phyloP scores from a whole-genome alignment of 2,113 vertebrate genomes.

The Rostratula benghalensis region DNA sequence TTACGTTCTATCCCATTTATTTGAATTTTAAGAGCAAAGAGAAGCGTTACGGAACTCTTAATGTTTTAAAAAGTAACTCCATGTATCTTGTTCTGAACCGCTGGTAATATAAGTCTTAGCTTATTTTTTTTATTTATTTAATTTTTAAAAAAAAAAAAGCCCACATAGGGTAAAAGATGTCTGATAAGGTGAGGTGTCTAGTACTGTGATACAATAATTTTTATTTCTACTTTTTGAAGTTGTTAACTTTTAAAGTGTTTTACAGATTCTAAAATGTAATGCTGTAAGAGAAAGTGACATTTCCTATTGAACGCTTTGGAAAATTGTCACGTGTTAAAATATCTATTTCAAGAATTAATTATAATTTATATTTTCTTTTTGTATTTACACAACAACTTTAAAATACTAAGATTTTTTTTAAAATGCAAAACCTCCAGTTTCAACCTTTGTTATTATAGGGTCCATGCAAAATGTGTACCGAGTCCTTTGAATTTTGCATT shows the following conservation, averaged over 20 bases:
- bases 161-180: background rate
- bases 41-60: background rate
- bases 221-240: slow-evolving; percentile 19
- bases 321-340: slow-evolving; percentile 47
- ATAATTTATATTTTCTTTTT: slow-evolving; percentile 77
- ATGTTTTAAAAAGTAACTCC: background rate
- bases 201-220: slow-evolving; percentile 11
- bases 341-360: slow-evolving; percentile 60
- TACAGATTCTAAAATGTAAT: slow-evolving; percentile 26
- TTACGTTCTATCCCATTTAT: background rate
- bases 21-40: slow-evolving; percentile 18
- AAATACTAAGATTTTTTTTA: slow-evolving; percentile 59
- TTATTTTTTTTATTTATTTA: background rate
- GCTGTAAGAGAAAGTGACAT: slow-evolving; percentile 42
- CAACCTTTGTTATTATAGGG: slow-evolving; percentile 12
- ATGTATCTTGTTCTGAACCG: background rate
- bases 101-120: background rate
- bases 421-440: slow-evolving; percentile 16
- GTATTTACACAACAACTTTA: slow-evolving; percentile 52
- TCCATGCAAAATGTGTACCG: slow-evolving; percentile 40
- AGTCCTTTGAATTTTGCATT: slow-evolving; percentile 61
- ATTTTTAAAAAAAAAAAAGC: background rate
- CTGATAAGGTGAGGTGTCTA: background rate
- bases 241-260: slow-evolving; percentile 28
- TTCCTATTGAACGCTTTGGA: slow-evolving; percentile 43